Evolutionary conservation across 2,888 invertebrate species (phyloP).

Genomic region (Plagiodera versicolora): DNA sequence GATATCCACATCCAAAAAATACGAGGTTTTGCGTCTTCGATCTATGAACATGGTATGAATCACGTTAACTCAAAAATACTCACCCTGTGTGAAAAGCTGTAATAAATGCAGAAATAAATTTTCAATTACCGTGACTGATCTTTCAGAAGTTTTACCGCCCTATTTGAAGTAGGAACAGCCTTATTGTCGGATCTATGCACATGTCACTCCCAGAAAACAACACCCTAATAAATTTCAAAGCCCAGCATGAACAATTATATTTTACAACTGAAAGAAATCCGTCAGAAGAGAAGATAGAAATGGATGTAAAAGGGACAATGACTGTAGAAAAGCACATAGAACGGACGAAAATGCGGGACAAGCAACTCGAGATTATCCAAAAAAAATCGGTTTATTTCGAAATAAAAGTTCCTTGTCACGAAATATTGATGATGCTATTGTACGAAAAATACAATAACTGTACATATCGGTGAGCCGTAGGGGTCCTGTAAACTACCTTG

Average conservation of each 20-base stretch:
- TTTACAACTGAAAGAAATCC: background rate
- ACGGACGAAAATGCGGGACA: background rate
- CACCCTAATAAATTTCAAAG: background rate
- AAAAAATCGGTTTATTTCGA: background rate
- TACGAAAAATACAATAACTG: background rate
- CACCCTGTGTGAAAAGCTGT: no score
- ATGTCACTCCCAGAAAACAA: background rate
- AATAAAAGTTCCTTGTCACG: background rate
- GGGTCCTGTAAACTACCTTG: background rate
- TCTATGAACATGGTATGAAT: no score
- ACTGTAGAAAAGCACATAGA: background rate
- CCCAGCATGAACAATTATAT: background rate
- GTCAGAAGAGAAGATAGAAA: background rate
- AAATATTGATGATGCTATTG: constrained; percentile 1
- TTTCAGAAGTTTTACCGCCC: background rate
- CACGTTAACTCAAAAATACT: no score
- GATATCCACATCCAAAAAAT: no score
- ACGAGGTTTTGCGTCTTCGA: no score
- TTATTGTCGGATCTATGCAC: background rate
- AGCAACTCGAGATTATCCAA: background rate
- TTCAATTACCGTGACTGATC: background rate
- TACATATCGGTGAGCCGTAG: background rate
- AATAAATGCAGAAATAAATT: no score
- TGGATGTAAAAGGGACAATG: background rate
- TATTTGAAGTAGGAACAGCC: background rate